A percentile compares a stretch with the other conserved stretches of the same genome.
phyloP scores from a whole-genome alignment of 2,888 invertebrate genomes.

The Lochmaea crataegi region DNA sequence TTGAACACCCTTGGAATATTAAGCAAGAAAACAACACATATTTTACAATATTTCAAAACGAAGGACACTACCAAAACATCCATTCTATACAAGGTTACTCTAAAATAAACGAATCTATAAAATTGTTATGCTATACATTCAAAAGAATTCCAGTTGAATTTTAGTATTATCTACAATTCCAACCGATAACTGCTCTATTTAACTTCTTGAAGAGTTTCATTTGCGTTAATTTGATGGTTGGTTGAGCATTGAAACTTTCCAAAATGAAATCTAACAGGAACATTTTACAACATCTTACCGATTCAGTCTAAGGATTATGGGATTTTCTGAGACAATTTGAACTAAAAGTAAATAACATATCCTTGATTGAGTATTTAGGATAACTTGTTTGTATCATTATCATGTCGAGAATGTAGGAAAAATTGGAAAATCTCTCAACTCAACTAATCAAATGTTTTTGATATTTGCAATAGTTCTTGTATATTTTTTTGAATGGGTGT shows the following conservation, averaged over 20 bases:
- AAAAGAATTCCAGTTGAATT: not conserved
- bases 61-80: no score
- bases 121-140: not conserved
- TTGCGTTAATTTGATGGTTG: conserved; percentile 11
- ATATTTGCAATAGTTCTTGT: not conserved
- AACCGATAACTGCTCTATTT: not conserved
- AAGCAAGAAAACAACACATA: no score
- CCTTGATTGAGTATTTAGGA: conserved; percentile 2
- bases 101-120: not conserved
- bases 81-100: no score
- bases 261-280: not conserved
- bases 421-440: not conserved
- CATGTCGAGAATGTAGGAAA: not conserved
- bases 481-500: no score
- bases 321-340: not conserved
- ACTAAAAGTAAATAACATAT: conserved; percentile 3
- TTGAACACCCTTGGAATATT: no score
- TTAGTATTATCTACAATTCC: not conserved
- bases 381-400: not conserved
- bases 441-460: not conserved
- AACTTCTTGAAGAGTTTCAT: conserved; percentile 1
- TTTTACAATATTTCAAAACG: no score
- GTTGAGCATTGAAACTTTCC: conserved; percentile 15
- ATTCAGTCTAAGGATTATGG: not conserved
- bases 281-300: not conserved